These are phyloP conservation scores for Pachyseris speciosa DNA, from an alignment of 64 coral and sea anemone genomes.

Conservation along the genomic window DNA sequence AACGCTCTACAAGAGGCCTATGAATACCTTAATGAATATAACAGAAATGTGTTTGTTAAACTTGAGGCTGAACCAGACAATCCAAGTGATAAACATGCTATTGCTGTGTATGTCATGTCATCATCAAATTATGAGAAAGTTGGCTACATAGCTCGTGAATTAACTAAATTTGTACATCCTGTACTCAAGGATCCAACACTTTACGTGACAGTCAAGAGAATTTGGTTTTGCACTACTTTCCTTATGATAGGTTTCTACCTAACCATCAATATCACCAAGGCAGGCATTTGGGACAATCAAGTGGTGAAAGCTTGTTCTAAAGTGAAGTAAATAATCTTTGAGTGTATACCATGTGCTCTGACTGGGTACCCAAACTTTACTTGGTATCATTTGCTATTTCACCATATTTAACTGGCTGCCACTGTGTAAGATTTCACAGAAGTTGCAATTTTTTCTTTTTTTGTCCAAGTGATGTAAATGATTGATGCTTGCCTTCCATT, in stretches of 20 bases:
- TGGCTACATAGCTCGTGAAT: constrained; percentile 68
- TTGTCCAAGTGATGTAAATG: no score
- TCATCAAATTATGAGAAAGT: constrained; percentile 23
- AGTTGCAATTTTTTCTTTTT: no score
- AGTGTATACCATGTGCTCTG: not conserved
- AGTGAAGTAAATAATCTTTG: not conserved
- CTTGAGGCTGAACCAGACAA: constrained; percentile 61
- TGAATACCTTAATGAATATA: constrained; percentile 29
- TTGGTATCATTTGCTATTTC: no score
- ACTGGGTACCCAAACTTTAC: no score
- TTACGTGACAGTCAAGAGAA: not conserved
- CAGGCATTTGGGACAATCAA: not conserved
- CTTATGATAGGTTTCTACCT: constrained; percentile 48
- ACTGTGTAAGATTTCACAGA: no score
- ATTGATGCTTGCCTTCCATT: no score
- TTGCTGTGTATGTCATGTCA: constrained; percentile 43
- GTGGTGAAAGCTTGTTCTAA: not conserved
- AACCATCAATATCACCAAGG: not conserved
- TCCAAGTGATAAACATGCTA: constrained; percentile 48
- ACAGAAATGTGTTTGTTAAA: constrained; percentile 57
- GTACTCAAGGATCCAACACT: not conserved
- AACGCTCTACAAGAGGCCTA: constrained; percentile 6
- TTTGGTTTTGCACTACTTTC: constrained; percentile 41
- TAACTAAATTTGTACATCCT: constrained; percentile 70
- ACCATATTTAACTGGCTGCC: no score